These are phyloP conservation scores for Lycocerus yunnanus DNA, from an alignment of 2,888 invertebrate species.

Conservation along the genomic window DNA sequence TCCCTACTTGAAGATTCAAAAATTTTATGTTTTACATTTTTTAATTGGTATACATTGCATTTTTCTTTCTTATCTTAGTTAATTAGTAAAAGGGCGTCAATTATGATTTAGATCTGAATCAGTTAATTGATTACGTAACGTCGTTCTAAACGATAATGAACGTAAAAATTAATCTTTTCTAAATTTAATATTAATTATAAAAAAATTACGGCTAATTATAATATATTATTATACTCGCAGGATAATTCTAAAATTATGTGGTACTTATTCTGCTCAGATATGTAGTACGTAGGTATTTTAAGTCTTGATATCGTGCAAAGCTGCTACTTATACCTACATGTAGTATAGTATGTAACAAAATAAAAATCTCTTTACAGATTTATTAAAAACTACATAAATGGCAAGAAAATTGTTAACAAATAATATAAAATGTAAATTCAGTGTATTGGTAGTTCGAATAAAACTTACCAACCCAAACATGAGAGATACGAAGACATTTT, in stretches of 20 bases:
- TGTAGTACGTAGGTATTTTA: not conserved
- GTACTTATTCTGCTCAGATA: not conserved
- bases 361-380: not conserved
- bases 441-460: too few relatives aligned
- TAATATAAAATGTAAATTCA: too few relatives aligned
- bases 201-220: not conserved
- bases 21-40: not conserved
- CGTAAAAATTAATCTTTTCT: not conserved
- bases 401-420: too few relatives aligned
- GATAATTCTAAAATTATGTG: not conserved
- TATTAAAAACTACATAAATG: too few relatives aligned
- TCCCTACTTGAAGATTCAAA: not conserved
- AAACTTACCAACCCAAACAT: too few relatives aligned
- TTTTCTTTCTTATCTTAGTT: not conserved
- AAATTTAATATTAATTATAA: not conserved
- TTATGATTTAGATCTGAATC: not conserved
- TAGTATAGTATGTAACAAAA: not conserved
- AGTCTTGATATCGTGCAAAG: not conserved
- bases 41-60: not conserved
- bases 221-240: not conserved
- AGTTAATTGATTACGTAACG: not conserved
- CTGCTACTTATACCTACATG: too few relatives aligned
- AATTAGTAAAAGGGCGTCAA: not conserved
- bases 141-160: not conserved
- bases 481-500: too few relatives aligned